Evolutionary conservation across 2,797 vertebrate species (phyloP), one percentile per base, ranked within the genome.

Genomic region (Pangasius macronema): DNA sequence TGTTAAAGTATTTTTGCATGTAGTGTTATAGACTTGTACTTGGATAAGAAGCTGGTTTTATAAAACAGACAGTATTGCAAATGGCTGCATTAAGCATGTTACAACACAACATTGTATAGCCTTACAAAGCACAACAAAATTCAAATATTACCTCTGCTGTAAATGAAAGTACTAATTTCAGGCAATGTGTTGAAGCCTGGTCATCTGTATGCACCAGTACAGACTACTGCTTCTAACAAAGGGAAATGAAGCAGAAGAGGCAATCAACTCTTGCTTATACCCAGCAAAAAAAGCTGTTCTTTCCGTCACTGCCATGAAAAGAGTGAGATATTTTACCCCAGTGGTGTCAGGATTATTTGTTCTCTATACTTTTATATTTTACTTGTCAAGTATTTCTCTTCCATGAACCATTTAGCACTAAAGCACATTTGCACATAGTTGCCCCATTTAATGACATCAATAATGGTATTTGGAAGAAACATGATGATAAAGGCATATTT

Each of bases 361-460:
- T 55, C 3, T 57, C 55, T 59, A 59, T 57, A 24, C 33, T 14
- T 36, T 18, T 36, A 39, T 61, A 61, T 42, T 59, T n/a, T 82
- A 20, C 14, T 82, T 46, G 10, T 59, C 33, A 30, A 82, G 63
- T 68, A 24, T 83, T 67, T 68, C 0, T 53, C 9, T 68, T 63
- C n/a, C n/a, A 83, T 67, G 63, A 83, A 68, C n/a, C 42, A 83
- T 83, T 83, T 14, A 83, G 63, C 81, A 83, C 46, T 33, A 33
- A 68, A 20, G 24, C 39, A 63, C 24, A 46, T 82, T 82, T 51
- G 63, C 46, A 3, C 18, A 13, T 68, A 51, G 46, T 83, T 63
- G 57, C 36, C 7, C 80, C 24, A 18, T 46, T 82, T 82, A 82
- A 82, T 63, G 55, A n/a, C 79, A 27, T 61, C 79, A 81, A 9